Evolutionary conservation across 1,140 invertebrate genomes (phyloP), one percentile per base, ranked within the genome.

Genomic region (Zaprionus kolodkinae): DNA sequence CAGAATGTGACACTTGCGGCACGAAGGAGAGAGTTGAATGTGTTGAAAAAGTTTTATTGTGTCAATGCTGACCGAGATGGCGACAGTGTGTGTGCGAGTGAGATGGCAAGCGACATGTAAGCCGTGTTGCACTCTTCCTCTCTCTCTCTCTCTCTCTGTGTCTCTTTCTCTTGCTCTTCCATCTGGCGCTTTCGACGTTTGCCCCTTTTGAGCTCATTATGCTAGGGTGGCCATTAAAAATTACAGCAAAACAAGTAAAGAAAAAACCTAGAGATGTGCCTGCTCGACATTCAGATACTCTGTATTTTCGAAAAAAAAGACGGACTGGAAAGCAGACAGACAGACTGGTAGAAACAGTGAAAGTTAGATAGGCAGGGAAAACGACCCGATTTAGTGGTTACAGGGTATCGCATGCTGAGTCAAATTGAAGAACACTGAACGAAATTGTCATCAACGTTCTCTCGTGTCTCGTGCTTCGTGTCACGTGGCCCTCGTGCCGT

Each of bases 41-140:
- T 67, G 72, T 52, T 76, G 76, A 67, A 78, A 78, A 83, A 88
- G 77, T 83, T 86, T 79, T 88, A 86, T 86, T 88, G 79, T 86
- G 83, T 86, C 79, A 87, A 88, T 88, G 83, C 84, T 77, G 62
- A 72, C 1, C 12, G 10, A 48, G 21, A 36, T 21, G 21, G 27
- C 21, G 3, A 30, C 43, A 45, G 57, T 15, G n/a, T 7, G 38
- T 6, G 40, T 15, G 40, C 9, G 40, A 15, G n/a, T 72, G 25
- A 52, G 69, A 50, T 72, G 68, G 57, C 71, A 76, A 50, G 48
- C 82, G 72, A 87, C 76, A 82, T 82, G 65, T 65, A 64, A 66
- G 54, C 50, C 45, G 54, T 72, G 55, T 74, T 78, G 17, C 36
- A 15, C 45, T 67, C 55, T 54, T 27, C 33, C 48, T 62, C 52